Conservation (phyloP, 2,113 vertebrate genomes). For the Hyperopisus bebe region DNA sequence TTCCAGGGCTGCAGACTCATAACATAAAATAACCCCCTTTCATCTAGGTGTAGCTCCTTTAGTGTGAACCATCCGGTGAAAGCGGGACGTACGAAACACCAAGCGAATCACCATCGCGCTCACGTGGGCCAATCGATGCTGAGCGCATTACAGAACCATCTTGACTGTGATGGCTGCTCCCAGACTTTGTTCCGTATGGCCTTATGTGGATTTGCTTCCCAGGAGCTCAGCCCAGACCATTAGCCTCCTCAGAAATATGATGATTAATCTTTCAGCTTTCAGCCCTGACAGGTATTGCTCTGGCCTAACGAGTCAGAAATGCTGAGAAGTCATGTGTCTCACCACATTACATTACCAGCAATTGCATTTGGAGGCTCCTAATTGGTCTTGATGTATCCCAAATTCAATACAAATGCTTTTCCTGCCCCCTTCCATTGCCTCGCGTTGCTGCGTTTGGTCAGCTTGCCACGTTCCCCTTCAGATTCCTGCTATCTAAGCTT, state of each 20-base stretch:
- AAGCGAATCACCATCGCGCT: neutral
- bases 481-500: slow-evolving; percentile 8
- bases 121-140: neutral
- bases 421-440: slow-evolving; percentile 59
- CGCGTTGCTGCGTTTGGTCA: neutral
- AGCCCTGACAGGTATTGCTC: slow-evolving; percentile 72
- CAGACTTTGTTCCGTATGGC: slow-evolving; percentile 57
- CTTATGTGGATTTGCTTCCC: slow-evolving; percentile 50
- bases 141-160: neutral
- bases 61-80: neutral
- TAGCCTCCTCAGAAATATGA: slow-evolving; percentile 67
- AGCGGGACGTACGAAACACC: neutral
- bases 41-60: neutral
- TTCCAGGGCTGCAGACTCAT: neutral
- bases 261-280: slow-evolving; percentile 70
- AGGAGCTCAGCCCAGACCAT: slow-evolving; percentile 44
- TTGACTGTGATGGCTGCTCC: slow-evolving; percentile 28
- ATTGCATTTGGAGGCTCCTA: slow-evolving; percentile 68
- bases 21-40: neutral
- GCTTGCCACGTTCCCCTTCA: neutral
- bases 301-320: slow-evolving; percentile 74
- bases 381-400: slow-evolving; percentile 72
- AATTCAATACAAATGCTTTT: slow-evolving; percentile 76
- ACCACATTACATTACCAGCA: slow-evolving; percentile 67
- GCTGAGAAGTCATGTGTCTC: slow-evolving; percentile 67